Percentiles rank a stretch among this genome's conserved stretches.
These are phyloP conservation scores for Acleris sparsana DNA, from an alignment of 2,888 invertebrate genomes.

Conservation along the genomic window DNA sequence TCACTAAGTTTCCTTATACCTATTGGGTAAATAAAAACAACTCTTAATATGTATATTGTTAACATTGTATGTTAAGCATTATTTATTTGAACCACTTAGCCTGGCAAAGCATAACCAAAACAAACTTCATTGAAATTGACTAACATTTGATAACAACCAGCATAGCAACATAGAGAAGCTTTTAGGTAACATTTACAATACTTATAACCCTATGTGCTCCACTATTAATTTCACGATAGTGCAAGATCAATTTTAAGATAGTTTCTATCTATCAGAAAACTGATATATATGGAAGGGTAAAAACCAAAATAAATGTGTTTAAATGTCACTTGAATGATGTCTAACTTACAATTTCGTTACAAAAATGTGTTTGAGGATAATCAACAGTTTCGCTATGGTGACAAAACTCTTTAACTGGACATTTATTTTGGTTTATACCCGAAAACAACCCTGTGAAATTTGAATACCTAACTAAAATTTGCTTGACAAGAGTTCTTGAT, in stretches of 20 bases:
- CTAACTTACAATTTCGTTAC: too few relatives aligned
- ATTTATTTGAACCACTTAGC: slow-evolving; percentile 24
- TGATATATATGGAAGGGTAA: too few relatives aligned
- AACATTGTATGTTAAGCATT: slow-evolving; percentile 25
- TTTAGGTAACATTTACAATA: slow-evolving; percentile 30
- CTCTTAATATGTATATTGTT: slow-evolving; percentile 19
- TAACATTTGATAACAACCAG: slow-evolving; percentile 7
- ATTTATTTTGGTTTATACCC: too few relatives aligned
- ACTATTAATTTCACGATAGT: slow-evolving; percentile 23
- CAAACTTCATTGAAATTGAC: slow-evolving; percentile 19
- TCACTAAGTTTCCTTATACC: neutral
- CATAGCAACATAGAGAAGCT: slow-evolving; percentile 25
- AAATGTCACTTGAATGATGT: too few relatives aligned
- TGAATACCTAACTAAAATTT: neutral
- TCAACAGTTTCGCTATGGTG: too few relatives aligned
- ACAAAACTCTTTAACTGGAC: too few relatives aligned
- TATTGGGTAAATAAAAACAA: slow-evolving; percentile 2
- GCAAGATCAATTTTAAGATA: slow-evolving; percentile 25
- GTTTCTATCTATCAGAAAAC: neutral
- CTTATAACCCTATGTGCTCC: slow-evolving; percentile 33
- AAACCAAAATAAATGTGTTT: too few relatives aligned
- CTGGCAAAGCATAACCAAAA: slow-evolving; percentile 21
- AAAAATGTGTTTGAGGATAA: too few relatives aligned
- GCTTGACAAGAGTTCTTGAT: too few relatives aligned
- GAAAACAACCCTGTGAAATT: too few relatives aligned